phyloP scores from a whole-genome alignment of 2,113 vertebrate species.

The Psittacula cyanocephala region DNA sequence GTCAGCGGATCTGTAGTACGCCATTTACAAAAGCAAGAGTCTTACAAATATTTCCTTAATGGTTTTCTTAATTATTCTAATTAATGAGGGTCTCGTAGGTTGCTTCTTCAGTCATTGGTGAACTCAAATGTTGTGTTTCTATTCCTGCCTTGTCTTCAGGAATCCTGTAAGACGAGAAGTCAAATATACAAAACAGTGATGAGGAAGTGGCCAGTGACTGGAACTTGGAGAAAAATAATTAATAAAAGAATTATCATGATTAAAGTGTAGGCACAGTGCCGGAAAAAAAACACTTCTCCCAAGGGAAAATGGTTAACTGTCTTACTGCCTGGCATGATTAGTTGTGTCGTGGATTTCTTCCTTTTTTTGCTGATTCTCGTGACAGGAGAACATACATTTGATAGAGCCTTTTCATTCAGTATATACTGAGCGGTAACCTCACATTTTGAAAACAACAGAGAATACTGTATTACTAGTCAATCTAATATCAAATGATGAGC shows the following conservation, averaged over 20 bases:
- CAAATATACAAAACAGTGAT: not conserved
- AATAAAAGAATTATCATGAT: not conserved
- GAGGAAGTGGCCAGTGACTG: not conserved
- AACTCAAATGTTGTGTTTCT: not conserved
- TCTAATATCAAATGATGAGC: constrained; percentile 20
- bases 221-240: not conserved
- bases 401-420: not conserved
- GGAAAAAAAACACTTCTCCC: not conserved
- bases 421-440: not conserved
- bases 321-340: not conserved
- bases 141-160: not conserved
- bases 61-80: constrained; percentile 10
- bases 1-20: not conserved
- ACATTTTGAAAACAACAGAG: not conserved
- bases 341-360: not conserved
- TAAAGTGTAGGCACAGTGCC: not conserved
- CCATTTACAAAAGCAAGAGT: not conserved
- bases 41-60: not conserved
- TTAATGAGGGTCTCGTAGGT: not conserved
- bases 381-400: not conserved
- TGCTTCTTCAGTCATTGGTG: not conserved
- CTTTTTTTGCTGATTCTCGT: not conserved
- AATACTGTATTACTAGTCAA: not conserved
- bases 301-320: not conserved
- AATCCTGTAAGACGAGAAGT: not conserved